Evolutionary conservation across 30 jellyfish, hydroid and myxozoan species (phyloP).

Genomic region (Euphysa ruthae): DNA sequence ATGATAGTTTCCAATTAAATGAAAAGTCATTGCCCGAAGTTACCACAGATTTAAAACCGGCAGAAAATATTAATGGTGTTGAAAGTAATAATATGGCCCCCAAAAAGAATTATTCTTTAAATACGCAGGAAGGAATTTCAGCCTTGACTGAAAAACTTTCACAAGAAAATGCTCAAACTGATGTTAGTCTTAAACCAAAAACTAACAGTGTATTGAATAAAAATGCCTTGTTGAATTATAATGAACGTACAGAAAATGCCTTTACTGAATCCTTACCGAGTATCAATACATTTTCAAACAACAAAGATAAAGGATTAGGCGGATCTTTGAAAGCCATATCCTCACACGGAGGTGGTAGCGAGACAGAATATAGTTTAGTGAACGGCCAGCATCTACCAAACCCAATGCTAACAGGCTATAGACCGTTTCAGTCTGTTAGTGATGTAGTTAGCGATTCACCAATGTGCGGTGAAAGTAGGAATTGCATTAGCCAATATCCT

Average conservation of each 20-base stretch:
- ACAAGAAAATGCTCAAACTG: no score
- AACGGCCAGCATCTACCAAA: conserved; percentile 66
- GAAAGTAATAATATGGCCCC: conserved; percentile 20
- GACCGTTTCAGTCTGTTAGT: conserved; percentile 75
- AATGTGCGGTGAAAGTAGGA: conserved; percentile 49
- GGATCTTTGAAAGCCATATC: conserved; percentile 46
- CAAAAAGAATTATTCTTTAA: conserved; percentile 28
- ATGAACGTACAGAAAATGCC: no score
- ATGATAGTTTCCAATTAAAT: no score
- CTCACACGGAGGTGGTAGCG: conserved; percentile 15
- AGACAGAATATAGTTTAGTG: conserved; percentile 46
- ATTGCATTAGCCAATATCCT: conserved; percentile 51
- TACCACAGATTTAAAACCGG: no score
- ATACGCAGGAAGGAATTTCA: no score
- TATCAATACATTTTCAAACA: not conserved
- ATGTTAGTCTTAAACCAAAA: no score
- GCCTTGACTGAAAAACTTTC: no score
- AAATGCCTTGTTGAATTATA: no score
- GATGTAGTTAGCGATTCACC: conserved; percentile 71
- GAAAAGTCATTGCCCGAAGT: no score
- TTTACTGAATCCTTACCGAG: no score
- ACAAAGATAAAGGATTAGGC: conserved; percentile 37
- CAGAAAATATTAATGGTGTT: no score
- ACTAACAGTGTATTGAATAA: no score
- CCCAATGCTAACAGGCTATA: conserved; percentile 60